These are phyloP conservation scores for Styela plicata DNA, from an alignment of 23 tunicate species.

Conservation along the genomic window DNA sequence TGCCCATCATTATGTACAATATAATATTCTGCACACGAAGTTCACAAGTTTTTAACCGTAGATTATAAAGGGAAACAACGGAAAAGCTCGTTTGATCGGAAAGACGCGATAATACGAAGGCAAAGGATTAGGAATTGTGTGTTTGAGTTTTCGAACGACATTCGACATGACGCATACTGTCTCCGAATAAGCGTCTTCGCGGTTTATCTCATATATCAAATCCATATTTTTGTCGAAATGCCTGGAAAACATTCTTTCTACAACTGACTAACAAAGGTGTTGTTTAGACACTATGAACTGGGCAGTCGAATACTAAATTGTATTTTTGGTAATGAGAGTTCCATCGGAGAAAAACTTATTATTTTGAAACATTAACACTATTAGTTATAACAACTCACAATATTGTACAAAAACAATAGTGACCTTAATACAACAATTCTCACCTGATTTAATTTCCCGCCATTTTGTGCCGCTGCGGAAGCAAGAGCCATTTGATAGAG, in stretches of 20 bases:
- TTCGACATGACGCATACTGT: background rate
- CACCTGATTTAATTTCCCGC: slow-evolving; percentile 26
- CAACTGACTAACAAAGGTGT: too few species aligned
- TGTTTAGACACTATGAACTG: too few species aligned
- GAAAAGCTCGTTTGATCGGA: background rate
- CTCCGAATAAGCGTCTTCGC: background rate
- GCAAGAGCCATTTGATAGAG: slow-evolving; percentile 80
- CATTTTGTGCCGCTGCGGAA: slow-evolving; percentile 37
- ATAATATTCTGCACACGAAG: too few species aligned
- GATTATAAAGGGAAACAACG: background rate
- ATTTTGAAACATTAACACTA: too few species aligned
- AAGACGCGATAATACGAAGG: background rate
- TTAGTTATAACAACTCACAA: too few species aligned
- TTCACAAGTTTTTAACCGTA: background rate
- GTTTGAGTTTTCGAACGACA: background rate
- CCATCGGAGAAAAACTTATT: too few species aligned
- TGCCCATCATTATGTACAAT: background rate
- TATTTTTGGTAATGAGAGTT: too few species aligned
- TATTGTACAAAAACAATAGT: too few species aligned
- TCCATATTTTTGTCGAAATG: too few species aligned
- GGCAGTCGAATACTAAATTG: too few species aligned
- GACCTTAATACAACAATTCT: too few species aligned
- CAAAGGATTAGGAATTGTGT: background rate
- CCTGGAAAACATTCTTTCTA: too few species aligned
- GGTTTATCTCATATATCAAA: background rate